Base-by-base conservation (phyloP, 2,888 invertebrate genomes). In the Ligdia adustata region DNA sequence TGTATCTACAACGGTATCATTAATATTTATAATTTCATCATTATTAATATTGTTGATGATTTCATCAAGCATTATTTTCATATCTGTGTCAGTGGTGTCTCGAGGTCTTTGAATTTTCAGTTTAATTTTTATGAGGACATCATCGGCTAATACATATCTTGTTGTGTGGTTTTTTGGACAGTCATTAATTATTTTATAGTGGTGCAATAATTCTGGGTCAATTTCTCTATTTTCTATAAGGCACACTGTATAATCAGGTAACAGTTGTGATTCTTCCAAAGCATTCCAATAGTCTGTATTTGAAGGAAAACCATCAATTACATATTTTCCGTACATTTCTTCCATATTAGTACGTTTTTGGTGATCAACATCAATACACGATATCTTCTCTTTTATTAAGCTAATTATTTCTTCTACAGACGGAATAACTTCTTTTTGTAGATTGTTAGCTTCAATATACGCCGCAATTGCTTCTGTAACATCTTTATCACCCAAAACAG, bases 261-360 rank as follows among this genome's bases (percentile, higher is more conserved):
- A 58, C 39, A 87, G 69, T 51, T 90, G 83, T 2, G 79, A 72
- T 16, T 83, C 78, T 4, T 54, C 60, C 6, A 94, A 66, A 46
- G 73, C 72, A 32, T 68, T 69, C 84, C 93, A 90, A 61, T 88
- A 77, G 51, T 91, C 85, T 7, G 82, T 51, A 55, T 92, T 82
- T 12, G 88, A 67, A 13, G 91, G 85, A 72, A 93, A 90, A 0
- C 90, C 92, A 64, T 93, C 93, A 39, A 94, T 76, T 52, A 94
- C 89, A 87, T 91, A 94, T 57, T 92, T 92, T 11, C 91, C 90
- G 65, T 87, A 88, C 16, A 49, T 57, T 31, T 69, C 50, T 15
- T 76, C 66, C 41, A 39, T 58, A 45, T 72, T 64, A 38, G 79
- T 70, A 41, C 65, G 41, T 60, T 72, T 55, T 57, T 70, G 54